Evolutionary conservation across 2,113 vertebrate species (phyloP), one percentile per base, ranked within the genome.

Genomic region (Glaucomys volans): DNA sequence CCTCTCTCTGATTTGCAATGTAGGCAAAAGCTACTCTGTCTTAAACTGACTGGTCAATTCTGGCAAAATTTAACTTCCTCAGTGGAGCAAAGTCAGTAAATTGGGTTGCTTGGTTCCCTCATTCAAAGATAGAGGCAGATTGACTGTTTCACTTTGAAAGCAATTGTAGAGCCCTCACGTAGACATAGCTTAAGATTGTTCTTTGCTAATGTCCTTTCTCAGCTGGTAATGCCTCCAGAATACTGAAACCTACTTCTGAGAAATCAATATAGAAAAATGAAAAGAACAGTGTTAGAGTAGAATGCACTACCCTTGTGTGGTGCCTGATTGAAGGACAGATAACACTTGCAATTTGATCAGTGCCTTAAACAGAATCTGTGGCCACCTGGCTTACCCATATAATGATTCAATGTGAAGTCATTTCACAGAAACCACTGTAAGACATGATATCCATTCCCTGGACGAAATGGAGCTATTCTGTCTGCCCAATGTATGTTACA

Each of bases 181-280:
- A 50, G 80, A 88, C 32, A 76, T 8, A 42, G 40, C 37, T 77
- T 57, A 93, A 35, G 64, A 67, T 5, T 71, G 20, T 37, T 67
- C 82, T 74, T 64, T 88, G 14, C 76, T 80, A 83, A 79, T 75
- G 69, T 74, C 32, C 32, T 59, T 83, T 93, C 75, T 92, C 30
- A 26, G 71, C 17, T 20, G 66, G 44, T 42, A 75, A 62, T 71
- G 74, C 54, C 64, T 71, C 79, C 28, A 52, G 35, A 93, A 91
- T 67, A 79, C 72, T 50, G 57, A 75, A 84, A 64, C 37, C 64
- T 69, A 16, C 64, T 94, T 87, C 82, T 26, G 92, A 87, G 75
- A 92, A 92, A 93, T 94, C 83, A 54, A n/a, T 93, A 93, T 18
- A 1, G 11, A 74, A 82, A 81, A 81, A 59, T 52, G 52, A 94